Evolutionary conservation across 1,140 invertebrate species (phyloP).

Genomic region (Araneus ventricosus): DNA sequence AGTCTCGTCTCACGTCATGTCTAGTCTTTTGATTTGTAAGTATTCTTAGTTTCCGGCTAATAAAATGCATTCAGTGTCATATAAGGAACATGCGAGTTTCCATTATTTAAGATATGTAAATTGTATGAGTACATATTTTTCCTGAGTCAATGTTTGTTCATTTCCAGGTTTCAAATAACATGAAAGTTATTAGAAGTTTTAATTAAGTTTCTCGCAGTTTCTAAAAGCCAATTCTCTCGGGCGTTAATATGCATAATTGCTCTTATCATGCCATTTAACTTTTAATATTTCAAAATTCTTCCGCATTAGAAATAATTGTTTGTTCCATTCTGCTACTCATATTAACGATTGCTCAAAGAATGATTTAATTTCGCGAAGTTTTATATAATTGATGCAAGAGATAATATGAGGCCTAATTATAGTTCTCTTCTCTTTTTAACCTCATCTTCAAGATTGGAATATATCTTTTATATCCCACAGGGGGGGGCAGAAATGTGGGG

Average conservation of each 20-base stretch:
- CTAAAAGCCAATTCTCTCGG: neutral
- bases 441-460: no score
- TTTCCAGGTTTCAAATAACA: neutral
- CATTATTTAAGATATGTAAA: neutral
- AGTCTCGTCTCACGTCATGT: neutral
- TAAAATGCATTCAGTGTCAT: neutral
- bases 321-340: neutral
- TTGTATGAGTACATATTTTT: neutral
- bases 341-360: neutral
- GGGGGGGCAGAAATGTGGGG: no score
- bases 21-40: constrained; percentile 1
- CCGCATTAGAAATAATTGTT: neutral
- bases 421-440: neutral
- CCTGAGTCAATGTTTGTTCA: neutral
- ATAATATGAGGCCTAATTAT: neutral
- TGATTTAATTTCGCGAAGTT: neutral
- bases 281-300: neutral
- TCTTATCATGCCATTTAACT: neutral
- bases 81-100: neutral
- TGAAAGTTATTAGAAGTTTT: neutral
- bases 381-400: neutral
- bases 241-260: neutral
- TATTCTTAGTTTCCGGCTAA: neutral
- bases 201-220: neutral
- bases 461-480: no score